A percentile compares a stretch with the other conserved stretches of the same genome.
Conservation (phyloP, 1,140 invertebrate genomes). For the Leptinotarsa lineolata region DNA sequence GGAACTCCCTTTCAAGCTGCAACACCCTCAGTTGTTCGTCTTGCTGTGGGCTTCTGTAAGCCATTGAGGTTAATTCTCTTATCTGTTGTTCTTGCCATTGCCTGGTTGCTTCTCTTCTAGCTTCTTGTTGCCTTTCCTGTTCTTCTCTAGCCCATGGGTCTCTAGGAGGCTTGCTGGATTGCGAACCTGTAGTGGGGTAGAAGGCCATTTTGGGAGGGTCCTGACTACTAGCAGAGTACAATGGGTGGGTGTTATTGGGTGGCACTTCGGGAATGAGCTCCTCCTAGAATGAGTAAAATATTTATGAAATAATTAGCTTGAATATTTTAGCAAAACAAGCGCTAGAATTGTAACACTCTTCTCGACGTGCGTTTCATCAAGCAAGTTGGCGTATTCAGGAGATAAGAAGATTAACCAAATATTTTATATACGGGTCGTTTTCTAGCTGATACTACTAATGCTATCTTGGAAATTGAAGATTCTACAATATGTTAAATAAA, state of each 20-base stretch:
- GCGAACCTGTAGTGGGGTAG: conserved; percentile 60
- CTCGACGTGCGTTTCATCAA: too few relatives aligned
- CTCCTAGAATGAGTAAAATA: not conserved
- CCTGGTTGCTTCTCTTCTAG: conserved; percentile 65
- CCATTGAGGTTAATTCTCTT: conserved; percentile 69
- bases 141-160: conserved; percentile 91
- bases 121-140: conserved; percentile 77
- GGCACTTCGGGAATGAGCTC: conserved; percentile 65
- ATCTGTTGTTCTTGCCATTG: conserved; percentile 78
- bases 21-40: conserved; percentile 85
- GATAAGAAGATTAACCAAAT: too few relatives aligned
- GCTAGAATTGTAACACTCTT: too few relatives aligned
- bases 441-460: too few relatives aligned
- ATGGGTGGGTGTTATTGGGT: conserved; percentile 74
- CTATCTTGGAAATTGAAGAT: too few relatives aligned
- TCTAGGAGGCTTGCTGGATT: conserved; percentile 54
- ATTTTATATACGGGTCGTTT: too few relatives aligned
- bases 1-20: conserved; percentile 85
- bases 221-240: conserved; percentile 72
- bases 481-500: too few relatives aligned
- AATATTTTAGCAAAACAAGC: too few relatives aligned
- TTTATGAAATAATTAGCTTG: too few relatives aligned
- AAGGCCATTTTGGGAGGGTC: conserved; percentile 78
- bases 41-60: conserved; percentile 75
- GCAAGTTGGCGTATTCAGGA: too few relatives aligned